phyloP scores from a whole-genome alignment of 2,888 invertebrate species.

The Lasioglossum marginatum region DNA sequence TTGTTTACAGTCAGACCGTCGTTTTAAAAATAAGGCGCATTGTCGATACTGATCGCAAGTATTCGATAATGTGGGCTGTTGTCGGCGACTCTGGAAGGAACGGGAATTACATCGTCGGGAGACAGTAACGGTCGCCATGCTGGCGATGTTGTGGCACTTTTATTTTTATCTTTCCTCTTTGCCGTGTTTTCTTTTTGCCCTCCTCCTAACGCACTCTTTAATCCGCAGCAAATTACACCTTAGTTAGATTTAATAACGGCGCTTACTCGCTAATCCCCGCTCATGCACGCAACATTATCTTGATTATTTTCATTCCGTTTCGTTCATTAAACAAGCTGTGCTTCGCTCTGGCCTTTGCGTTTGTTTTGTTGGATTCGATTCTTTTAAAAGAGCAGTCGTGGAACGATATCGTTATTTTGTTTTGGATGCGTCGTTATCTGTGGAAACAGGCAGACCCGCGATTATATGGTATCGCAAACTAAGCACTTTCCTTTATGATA shows the following conservation, averaged over 20 bases:
- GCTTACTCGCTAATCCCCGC: neutral
- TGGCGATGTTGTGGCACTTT: neutral
- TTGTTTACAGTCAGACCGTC: neutral
- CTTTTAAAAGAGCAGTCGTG: neutral
- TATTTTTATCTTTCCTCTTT: neutral
- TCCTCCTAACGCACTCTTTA: neutral
- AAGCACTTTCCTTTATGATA: neutral
- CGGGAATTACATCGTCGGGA: slow-evolving; percentile 5
- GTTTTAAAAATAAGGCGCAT: neutral
- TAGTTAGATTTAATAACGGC: slow-evolving; percentile 5
- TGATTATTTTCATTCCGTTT: neutral
- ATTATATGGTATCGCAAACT: neutral
- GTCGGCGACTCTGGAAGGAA: neutral
- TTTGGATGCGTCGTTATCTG: neutral
- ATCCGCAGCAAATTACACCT: neutral
- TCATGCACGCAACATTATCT: slow-evolving; percentile 9
- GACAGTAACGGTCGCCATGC: neutral
- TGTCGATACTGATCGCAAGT: neutral
- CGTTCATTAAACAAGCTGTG: neutral
- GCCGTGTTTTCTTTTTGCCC: neutral
- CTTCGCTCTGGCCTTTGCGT: neutral
- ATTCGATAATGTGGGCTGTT: neutral
- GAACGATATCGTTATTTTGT: neutral
- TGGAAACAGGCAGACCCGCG: neutral
- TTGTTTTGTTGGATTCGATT: neutral